A percentile compares a stretch with the other conserved stretches of the same genome.
These are phyloP conservation scores for Florisuga fusca DNA, from an alignment of 2,797 vertebrate species.

Conservation along the genomic window DNA sequence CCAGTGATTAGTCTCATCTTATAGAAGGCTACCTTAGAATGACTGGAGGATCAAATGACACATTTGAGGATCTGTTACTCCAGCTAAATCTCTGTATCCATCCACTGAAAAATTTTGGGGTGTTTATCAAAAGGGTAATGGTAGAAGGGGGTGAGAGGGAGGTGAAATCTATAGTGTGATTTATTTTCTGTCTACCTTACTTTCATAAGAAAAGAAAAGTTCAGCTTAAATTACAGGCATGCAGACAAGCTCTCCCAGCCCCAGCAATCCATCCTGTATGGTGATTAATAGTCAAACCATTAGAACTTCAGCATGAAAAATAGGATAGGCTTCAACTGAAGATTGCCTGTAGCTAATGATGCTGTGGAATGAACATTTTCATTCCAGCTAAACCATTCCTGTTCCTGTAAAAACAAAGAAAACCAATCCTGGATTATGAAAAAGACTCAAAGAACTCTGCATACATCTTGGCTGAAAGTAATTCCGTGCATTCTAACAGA, in stretches of 20 bases:
- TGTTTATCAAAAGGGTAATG: conserved; percentile 10
- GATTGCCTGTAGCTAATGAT: conserved; percentile 47
- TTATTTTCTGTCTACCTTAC: conserved; percentile 38
- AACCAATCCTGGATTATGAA: conserved; percentile 13
- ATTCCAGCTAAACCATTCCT: conserved; percentile 55
- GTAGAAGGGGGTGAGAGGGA: not conserved
- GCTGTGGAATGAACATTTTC: conserved; percentile 53
- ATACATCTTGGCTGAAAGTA: conserved; percentile 6
- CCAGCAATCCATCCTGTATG: conserved; percentile 11
- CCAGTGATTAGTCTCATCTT: not conserved
- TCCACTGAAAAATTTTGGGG: not conserved
- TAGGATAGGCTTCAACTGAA: conserved; percentile 35
- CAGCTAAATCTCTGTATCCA: not conserved
- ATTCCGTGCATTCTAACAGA: not conserved
- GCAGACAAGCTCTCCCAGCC: conserved; percentile 23
- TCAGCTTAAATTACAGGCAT: conserved; percentile 32
- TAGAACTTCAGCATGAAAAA: conserved; percentile 56
- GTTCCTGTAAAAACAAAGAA: conserved; percentile 64
- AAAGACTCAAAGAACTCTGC: conserved; percentile 2
- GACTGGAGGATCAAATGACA: not conserved
- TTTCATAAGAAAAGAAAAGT: not conserved
- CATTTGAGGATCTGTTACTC: not conserved
- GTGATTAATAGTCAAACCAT: conserved; percentile 54
- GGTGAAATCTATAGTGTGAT: conserved; percentile 27
- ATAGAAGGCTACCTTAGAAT: not conserved